Conservation (phyloP, 1,140 invertebrate genomes). For the Ooceraea biroi region DNA sequence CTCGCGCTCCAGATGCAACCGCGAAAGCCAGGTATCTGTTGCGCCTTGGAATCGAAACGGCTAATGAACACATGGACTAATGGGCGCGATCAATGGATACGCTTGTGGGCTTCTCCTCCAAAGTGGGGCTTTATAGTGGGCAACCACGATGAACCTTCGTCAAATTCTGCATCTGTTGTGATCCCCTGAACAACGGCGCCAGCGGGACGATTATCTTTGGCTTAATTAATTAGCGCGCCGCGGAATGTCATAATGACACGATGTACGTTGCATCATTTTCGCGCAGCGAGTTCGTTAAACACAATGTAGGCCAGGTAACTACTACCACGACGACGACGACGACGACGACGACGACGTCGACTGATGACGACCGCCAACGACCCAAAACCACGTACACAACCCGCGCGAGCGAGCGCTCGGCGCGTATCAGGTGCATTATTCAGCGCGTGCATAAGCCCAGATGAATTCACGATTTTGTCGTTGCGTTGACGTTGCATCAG, state of each 20-base stretch:
- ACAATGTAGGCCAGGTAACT: slow-evolving; percentile 38
- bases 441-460: slow-evolving; percentile 54
- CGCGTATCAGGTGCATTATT: slow-evolving; percentile 51
- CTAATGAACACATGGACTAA: too few relatives aligned
- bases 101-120: too few relatives aligned
- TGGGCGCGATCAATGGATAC: too few relatives aligned
- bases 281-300: slow-evolving; percentile 51
- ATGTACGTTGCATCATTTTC: slow-evolving; percentile 44
- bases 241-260: slow-evolving; percentile 18
- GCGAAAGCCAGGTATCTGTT: too few relatives aligned
- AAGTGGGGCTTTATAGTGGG: too few relatives aligned
- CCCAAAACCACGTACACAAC: slow-evolving; percentile 30
- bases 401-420: neutral
- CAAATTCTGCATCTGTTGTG: slow-evolving; percentile 27
- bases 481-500: slow-evolving; percentile 43
- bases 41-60: too few relatives aligned
- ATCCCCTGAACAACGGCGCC: slow-evolving; percentile 15
- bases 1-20: too few relatives aligned
- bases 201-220: slow-evolving; percentile 6
- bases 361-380: slow-evolving; percentile 42
- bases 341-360: slow-evolving; percentile 56
- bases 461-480: slow-evolving; percentile 49
- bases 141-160: neutral
- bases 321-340: slow-evolving; percentile 53
- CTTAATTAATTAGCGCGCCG: slow-evolving; percentile 51